These are phyloP conservation scores for Stratiomys singularior DNA, from an alignment of 2,888 invertebrate genomes.

Conservation along the genomic window DNA sequence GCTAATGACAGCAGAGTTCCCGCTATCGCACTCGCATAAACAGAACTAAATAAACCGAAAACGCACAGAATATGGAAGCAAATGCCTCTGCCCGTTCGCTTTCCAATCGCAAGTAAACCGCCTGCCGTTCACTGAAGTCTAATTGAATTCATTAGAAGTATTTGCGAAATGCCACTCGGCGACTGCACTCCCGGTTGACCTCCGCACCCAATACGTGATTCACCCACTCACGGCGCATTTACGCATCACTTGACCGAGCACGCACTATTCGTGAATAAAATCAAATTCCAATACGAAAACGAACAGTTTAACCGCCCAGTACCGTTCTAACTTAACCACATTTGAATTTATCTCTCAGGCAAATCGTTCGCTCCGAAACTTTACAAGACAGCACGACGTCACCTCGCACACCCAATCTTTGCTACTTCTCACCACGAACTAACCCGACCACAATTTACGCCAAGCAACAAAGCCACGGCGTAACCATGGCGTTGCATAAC, in stretches of 20 bases:
- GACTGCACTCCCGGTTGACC: slow-evolving; percentile 25
- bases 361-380: background rate
- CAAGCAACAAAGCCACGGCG: background rate
- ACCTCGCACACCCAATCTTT: slow-evolving; percentile 2
- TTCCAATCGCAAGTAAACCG: too few species aligned
- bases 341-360: too few species aligned
- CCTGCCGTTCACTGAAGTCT: too few species aligned
- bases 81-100: too few species aligned
- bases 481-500: too few species aligned
- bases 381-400: background rate
- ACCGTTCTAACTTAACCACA: background rate
- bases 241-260: background rate
- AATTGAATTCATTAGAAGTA: slow-evolving; percentile 21
- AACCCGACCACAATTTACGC: background rate
- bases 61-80: too few species aligned
- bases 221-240: background rate
- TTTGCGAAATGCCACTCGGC: slow-evolving; percentile 8
- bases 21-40: too few species aligned
- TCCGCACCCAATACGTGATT: slow-evolving; percentile 9
- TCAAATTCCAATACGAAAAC: too few species aligned
- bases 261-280: too few species aligned
- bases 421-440: slow-evolving; percentile 36
- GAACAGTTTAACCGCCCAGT: slow-evolving; percentile 15
- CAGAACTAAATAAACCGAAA: too few species aligned
- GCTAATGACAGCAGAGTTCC: too few species aligned